phyloP scores from a whole-genome alignment of 1,140 invertebrate species.

The Drosophila kohkoa region DNA sequence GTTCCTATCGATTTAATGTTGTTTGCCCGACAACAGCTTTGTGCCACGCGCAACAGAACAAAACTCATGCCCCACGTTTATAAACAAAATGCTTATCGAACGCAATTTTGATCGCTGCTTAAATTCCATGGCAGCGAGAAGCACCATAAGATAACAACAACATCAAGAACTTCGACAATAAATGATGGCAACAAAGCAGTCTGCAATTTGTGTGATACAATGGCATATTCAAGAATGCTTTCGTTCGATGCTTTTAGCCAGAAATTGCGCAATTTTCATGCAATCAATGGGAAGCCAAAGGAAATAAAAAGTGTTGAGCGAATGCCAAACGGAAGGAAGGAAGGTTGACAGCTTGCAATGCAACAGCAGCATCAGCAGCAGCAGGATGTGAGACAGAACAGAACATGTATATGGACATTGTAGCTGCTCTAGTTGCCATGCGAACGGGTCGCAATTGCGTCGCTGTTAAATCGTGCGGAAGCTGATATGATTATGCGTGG shows the following conservation, averaged over 20 bases:
- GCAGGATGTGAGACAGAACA: not conserved
- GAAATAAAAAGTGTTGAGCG: constrained; percentile 65
- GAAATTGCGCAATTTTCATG: constrained; percentile 78
- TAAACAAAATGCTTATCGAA: constrained; percentile 70
- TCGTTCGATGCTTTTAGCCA: constrained; percentile 65
- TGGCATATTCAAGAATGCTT: constrained; percentile 55
- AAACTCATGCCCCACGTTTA: constrained; percentile 16
- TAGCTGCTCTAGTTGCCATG: constrained; percentile 53
- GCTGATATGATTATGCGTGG: constrained; percentile 78
- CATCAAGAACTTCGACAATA: not conserved
- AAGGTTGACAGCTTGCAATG: constrained; percentile 15
- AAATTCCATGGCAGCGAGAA: constrained; percentile 69
- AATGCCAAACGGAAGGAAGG: constrained; percentile 27
- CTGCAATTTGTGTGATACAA: constrained; percentile 28
- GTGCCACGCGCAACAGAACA: constrained; percentile 42
- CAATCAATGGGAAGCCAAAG: constrained; percentile 77
- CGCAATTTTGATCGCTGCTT: constrained; percentile 78
- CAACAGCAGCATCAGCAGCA: not conserved
- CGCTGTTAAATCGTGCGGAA: constrained; percentile 81
- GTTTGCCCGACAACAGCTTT: constrained; percentile 44
- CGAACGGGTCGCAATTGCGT: constrained; percentile 61
- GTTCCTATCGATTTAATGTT: constrained; percentile 22
- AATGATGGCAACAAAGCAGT: constrained; percentile 8
- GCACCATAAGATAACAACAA: constrained; percentile 39
- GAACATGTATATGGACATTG: not conserved